These are phyloP conservation scores for Myotis pilosus DNA, from an alignment of 2,797 vertebrate genomes.

Conservation along the genomic window DNA sequence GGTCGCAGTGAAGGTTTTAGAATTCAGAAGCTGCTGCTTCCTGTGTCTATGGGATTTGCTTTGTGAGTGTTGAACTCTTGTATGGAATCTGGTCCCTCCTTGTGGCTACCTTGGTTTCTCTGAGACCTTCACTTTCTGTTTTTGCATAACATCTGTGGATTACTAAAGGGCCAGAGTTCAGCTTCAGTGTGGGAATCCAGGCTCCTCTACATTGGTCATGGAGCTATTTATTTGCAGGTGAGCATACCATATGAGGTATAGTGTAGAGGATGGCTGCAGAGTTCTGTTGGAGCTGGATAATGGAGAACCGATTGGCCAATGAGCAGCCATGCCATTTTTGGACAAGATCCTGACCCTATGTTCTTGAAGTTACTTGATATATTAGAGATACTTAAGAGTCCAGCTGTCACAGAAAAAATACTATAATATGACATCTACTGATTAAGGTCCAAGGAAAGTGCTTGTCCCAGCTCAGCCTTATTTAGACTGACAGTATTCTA, in stretches of 20 bases:
- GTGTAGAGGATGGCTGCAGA: neutral
- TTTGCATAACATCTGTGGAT: neutral
- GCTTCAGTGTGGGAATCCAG: neutral
- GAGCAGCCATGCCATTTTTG: neutral
- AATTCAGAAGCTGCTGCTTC: neutral
- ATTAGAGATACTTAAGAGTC: neutral
- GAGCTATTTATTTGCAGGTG: neutral
- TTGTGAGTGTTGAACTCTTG: neutral
- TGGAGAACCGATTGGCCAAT: fast-evolving
- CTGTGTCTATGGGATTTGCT: neutral
- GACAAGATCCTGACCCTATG: neutral
- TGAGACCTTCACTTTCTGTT: neutral
- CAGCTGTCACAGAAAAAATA: fast-evolving
- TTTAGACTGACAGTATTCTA: neutral
- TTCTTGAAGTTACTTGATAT: neutral
- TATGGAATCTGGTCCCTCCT: neutral
- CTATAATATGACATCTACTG: no score
- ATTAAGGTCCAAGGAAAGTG: neutral
- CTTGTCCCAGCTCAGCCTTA: neutral
- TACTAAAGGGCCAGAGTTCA: neutral
- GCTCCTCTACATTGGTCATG: neutral
- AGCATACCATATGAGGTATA: fast-evolving
- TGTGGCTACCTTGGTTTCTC: neutral
- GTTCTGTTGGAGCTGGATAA: neutral
- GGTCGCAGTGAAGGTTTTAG: no score